Evolutionary conservation across 2,888 invertebrate species (phyloP), one percentile per base, ranked within the genome.

Genomic region (Aspidiotus rigidus): DNA sequence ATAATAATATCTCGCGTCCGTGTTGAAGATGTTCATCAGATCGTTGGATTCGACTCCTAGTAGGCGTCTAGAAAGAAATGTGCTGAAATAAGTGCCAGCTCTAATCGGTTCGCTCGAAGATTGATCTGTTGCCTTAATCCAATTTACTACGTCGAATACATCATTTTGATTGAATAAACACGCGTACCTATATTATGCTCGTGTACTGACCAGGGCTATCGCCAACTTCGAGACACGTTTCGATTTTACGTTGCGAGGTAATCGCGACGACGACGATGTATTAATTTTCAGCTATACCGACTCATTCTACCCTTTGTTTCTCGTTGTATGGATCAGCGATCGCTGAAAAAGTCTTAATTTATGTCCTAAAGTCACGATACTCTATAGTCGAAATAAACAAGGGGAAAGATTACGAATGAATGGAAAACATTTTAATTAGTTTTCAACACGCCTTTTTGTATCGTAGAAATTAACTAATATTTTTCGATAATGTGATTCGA

Each of bases 61-160:
- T 28, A 28, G 28, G 28, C 28, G 28, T 28, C 28, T 28, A 28
- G 28, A 28, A 55, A 55, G 56, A 64, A 64, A 64, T 54, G 8
- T 9, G 56, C 56, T n/a, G 8, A 55, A 55, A 55, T 17, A 15
- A 15, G 15, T 55, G 9, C 17, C 17, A 9, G 15, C 15, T 59
- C 39, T 17, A 11, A 17, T 42, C 41, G 56, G 28, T 42, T 44
- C 56, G 11, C 56, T 40, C 28, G 41, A 66, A 66, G 64, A 66
- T 66, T 66, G 64, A 66, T 66, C 64, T 57, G 64, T 57, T 66
- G 64, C 28, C 57, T 66, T 66, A 66, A 66, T 66, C 40, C 57
- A 66, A 66, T 66, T 57, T 57, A 57, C 57, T 41, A 42, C 55
- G 57, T 66, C 64, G 57, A 66, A 66, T 66, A 66, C 64, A 66